Percentiles rank a stretch among this genome's conserved stretches.
Conservation (phyloP, 2,113 vertebrate genomes). For the Acanthisitta chloris region DNA sequence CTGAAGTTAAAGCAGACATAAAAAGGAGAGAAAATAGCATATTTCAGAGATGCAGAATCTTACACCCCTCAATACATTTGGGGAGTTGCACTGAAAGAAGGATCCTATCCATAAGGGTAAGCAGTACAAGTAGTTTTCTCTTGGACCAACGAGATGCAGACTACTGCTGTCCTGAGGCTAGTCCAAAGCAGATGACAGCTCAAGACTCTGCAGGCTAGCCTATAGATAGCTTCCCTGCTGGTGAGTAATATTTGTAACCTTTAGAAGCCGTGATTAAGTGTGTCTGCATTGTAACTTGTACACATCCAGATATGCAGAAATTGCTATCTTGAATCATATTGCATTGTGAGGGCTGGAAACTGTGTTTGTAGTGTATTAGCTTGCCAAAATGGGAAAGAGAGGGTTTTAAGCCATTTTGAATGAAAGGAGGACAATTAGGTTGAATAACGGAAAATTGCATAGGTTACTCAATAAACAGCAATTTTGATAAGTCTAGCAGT, state of each 20-base stretch:
- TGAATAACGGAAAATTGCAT: conserved; percentile 9
- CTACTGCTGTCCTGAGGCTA: background rate
- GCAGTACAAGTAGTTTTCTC: background rate
- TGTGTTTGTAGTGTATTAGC: background rate
- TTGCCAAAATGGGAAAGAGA: background rate
- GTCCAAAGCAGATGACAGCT: background rate
- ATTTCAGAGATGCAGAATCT: background rate
- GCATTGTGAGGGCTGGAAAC: background rate
- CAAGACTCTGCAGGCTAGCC: background rate
- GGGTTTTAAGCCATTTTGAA: background rate
- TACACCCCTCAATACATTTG: background rate
- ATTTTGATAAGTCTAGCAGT: background rate
- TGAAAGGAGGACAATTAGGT: background rate
- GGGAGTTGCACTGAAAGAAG: background rate
- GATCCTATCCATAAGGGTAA: background rate
- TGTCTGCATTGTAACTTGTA: background rate
- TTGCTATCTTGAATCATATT: background rate
- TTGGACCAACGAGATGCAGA: background rate
- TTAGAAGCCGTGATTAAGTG: background rate
- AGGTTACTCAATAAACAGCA: background rate
- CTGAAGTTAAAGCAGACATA: background rate
- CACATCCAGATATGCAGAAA: background rate
- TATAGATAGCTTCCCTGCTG: background rate
- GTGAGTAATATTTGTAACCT: background rate
- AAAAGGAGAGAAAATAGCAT: background rate